Conservation (phyloP, 92 coral and sea anemone species). For the Heteractis magnifica region DNA sequence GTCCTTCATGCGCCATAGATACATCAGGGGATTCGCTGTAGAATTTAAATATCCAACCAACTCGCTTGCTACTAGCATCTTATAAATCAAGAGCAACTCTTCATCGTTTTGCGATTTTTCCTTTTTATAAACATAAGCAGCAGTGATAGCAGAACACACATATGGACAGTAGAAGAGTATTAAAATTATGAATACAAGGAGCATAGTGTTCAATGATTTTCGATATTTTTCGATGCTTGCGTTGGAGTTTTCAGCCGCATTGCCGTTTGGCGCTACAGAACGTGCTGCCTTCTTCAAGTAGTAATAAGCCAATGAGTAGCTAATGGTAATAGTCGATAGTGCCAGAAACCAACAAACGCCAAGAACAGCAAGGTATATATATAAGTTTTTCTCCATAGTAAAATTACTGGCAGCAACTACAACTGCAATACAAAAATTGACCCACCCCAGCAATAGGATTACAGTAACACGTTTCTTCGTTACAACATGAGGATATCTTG, state of each 20-base stretch:
- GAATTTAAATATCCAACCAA: too few relatives aligned
- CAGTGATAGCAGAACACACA: conserved; percentile 8
- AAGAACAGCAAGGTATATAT: not conserved
- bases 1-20: too few relatives aligned
- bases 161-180: not conserved
- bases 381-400: not conserved
- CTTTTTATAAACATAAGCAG: not conserved
- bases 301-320: conserved; percentile 10
- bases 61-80: too few relatives aligned
- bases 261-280: conserved; percentile 1
- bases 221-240: not conserved
- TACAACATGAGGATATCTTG: not conserved
- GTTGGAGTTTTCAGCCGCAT: not conserved
- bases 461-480: conserved; percentile 7
- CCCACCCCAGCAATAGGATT: not conserved
- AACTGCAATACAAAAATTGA: not conserved
- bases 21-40: too few relatives aligned
- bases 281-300: not conserved
- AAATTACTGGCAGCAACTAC: not conserved
- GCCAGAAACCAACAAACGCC: not conserved
- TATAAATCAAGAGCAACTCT: too few relatives aligned
- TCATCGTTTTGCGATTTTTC: too few relatives aligned
- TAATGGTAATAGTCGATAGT: conserved; percentile 1
- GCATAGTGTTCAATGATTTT: conserved; percentile 23
- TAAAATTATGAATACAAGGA: not conserved